Evolutionary conservation across 1,140 invertebrate genomes (phyloP).

Genomic region (Drosophila sp.): DNA sequence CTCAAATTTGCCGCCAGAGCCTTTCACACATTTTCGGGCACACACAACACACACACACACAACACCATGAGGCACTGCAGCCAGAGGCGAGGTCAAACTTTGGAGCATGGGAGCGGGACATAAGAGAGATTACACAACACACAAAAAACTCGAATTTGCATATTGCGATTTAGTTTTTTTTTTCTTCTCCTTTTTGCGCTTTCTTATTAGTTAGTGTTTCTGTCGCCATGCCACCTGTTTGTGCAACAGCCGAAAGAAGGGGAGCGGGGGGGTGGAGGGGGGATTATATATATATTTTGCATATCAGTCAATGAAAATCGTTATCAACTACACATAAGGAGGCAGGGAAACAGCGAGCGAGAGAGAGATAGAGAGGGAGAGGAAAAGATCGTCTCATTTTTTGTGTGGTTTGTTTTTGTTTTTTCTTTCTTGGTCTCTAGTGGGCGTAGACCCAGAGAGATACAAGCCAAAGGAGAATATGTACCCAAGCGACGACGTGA

Average conservation of each 20-base stretch:
- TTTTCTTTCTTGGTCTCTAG: constrained; percentile 27
- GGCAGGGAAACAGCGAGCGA: neutral
- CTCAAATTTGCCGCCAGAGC: constrained; percentile 22
- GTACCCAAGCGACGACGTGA: constrained; percentile 70
- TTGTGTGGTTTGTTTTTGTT: no score
- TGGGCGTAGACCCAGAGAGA: constrained; percentile 59
- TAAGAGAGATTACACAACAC: constrained; percentile 57
- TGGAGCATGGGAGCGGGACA: constrained; percentile 67
- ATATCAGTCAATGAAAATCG: constrained; percentile 35
- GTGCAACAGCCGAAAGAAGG: neutral
- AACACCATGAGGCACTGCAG: constrained; percentile 23
- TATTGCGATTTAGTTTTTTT: constrained; percentile 69
- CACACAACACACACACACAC: constrained; percentile 38
- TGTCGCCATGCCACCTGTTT: constrained; percentile 55
- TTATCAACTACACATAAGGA: constrained; percentile 38
- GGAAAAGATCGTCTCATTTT: neutral
- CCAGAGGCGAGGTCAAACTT: constrained; percentile 61
- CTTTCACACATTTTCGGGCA: constrained; percentile 44
- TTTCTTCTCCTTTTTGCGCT: constrained; percentile 15
- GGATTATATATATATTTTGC: constrained; percentile 33
- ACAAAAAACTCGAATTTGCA: constrained; percentile 63
- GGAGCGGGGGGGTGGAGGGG: neutral
- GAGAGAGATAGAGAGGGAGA: neutral
- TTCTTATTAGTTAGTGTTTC: constrained; percentile 33
- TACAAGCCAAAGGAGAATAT: constrained; percentile 32